Evolutionary conservation across 2,888 invertebrate genomes (phyloP).

Genomic region (Pharmacophagus antenor): DNA sequence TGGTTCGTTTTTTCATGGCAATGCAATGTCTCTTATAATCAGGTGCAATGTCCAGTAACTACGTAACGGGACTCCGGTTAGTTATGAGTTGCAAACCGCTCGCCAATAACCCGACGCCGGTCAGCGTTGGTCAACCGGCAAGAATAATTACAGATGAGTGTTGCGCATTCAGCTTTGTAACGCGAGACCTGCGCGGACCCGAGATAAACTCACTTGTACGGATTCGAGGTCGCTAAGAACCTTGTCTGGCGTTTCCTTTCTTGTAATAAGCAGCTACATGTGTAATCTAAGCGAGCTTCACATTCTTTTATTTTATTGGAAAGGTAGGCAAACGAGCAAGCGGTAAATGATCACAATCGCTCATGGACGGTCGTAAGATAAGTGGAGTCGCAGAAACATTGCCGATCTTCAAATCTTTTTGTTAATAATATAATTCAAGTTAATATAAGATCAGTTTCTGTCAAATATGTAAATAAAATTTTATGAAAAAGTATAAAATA

Average conservation of each 20-base stretch:
- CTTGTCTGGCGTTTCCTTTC: constrained; percentile 34
- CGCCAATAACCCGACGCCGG: constrained; percentile 57
- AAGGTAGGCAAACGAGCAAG: no score
- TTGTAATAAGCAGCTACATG: constrained; percentile 22
- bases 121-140: constrained; percentile 59
- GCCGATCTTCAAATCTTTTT: no score
- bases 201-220: constrained; percentile 48
- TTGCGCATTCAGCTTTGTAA: constrained; percentile 63
- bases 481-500: no score
- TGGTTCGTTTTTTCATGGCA: constrained; percentile 22
- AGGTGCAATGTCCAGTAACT: constrained; percentile 29
- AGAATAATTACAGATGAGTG: constrained; percentile 68
- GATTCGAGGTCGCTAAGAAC: constrained; percentile 40
- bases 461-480: no score
- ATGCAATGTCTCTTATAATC: constrained; percentile 24
- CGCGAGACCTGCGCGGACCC: constrained; percentile 53
- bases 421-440: no score
- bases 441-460: no score
- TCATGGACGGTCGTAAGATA: no score
- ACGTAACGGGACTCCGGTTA: constrained; percentile 39
- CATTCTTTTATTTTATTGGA: neutral
- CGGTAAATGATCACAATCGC: no score
- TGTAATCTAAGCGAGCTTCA: constrained; percentile 31
- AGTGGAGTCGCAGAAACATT: no score
- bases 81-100: constrained; percentile 48